Base-by-base conservation (phyloP, 2,113 vertebrate genomes). In the Rhinolophus ferrumequinum region DNA sequence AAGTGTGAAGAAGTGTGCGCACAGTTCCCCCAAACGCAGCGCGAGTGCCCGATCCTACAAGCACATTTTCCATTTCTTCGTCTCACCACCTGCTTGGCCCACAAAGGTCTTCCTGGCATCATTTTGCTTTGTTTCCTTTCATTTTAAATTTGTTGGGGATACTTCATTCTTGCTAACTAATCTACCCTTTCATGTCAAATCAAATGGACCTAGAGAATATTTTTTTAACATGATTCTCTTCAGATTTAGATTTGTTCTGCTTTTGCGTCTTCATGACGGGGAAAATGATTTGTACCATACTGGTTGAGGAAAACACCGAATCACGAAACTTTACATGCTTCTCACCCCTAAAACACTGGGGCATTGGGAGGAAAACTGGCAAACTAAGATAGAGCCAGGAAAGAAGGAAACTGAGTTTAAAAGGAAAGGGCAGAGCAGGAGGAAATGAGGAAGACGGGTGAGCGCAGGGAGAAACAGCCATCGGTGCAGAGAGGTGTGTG, bases 161-260 rank as follows among this genome's bases (percentile, higher is more conserved):
- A 79, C 33, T 67, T 77, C 88, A 80, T 35, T 90, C 79, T 92
- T 66, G 35, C 35, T 93, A 85, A 94, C 35, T 90, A 47, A 93
- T 33, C 22, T 88, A 18, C 28, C 28, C 73, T 35, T 87, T 35
- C 33, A 30, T 56, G 94, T 94, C 47, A 87, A 83, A 79, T 87
- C 69, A 93, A 93, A 62, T 54, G 47, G 91, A 44, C 14, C 47
- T 24, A 70, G 44, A 93, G n/a, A 91, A 56, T 38, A 18, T n/a
- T 69, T 62, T 44, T 24, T 2, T 26, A 83, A 62, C 12, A 58
- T 56, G 50, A 84, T 44, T 79, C 28, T 81, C 50, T 86, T 75
- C 5, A 12, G 21, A 76, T 81, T 67, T 62, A 56, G 35, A 66
- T 38, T 72, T 62, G 14, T 24, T 90, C 90, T 95, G 64, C 44